Conservation (phyloP, 1,140 invertebrate species). For the Leptestheria dahalacensis region DNA sequence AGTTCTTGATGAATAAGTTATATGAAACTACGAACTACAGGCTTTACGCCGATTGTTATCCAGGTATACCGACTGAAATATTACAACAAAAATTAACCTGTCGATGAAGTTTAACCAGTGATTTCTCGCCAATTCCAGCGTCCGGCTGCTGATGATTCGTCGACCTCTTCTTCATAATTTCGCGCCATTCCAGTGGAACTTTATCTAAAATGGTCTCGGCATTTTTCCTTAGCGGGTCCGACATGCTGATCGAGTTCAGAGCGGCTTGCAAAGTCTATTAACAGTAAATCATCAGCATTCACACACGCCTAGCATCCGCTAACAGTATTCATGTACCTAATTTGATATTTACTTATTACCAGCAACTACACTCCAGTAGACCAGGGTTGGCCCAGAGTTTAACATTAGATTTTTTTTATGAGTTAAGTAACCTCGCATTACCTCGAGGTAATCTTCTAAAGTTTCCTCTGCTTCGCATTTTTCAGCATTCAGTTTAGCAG, state of each 20-base stretch:
- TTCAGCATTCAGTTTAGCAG: slow-evolving; percentile 92
- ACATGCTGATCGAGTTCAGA: slow-evolving; percentile 23
- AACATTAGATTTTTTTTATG: too few relatives aligned
- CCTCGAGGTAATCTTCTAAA: slow-evolving; percentile 86
- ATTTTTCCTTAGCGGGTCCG: slow-evolving; percentile 32
- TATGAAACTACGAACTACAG: too few relatives aligned
- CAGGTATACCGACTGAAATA: too few relatives aligned
- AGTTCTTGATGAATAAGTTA: too few relatives aligned
- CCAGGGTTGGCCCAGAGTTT: too few relatives aligned
- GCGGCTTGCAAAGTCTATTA: slow-evolving; percentile 12
- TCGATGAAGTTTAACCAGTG: slow-evolving; percentile 62
- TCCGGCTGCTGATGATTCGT: slow-evolving; percentile 10
- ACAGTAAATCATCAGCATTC: not conserved
- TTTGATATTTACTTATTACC: not conserved
- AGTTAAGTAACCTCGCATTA: too few relatives aligned
- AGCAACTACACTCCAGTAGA: too few relatives aligned
- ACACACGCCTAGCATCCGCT: too few relatives aligned
- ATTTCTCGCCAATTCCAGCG: slow-evolving; percentile 48
- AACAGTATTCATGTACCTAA: too few relatives aligned
- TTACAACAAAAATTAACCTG: slow-evolving; percentile 34
- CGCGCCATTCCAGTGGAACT: slow-evolving; percentile 56
- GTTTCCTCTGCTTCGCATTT: slow-evolving; percentile 92
- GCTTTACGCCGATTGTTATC: too few relatives aligned
- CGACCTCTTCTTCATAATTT: slow-evolving; percentile 47
- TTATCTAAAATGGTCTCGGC: slow-evolving; percentile 77